A percentile compares a stretch with the other conserved stretches of the same genome.
Evolutionary conservation across 2,113 vertebrate species (phyloP).

Genomic region (Artemisiospiza belli): DNA sequence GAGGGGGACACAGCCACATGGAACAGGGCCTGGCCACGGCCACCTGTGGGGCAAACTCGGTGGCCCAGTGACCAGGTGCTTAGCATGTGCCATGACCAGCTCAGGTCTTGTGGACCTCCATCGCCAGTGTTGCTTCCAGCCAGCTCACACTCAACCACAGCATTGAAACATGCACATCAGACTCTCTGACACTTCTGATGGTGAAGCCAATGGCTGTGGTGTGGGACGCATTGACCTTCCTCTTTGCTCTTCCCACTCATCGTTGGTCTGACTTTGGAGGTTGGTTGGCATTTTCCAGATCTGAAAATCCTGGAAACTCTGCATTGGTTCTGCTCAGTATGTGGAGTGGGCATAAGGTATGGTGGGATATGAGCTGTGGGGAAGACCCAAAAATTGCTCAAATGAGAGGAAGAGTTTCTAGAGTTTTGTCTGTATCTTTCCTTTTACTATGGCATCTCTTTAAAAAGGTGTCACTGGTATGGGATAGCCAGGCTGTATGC

Average conservation of each 20-base stretch:
- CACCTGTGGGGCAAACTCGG: background rate
- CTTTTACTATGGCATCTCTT: background rate
- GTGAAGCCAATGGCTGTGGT: background rate
- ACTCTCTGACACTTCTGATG: background rate
- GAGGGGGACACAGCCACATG: slow-evolving; percentile 56
- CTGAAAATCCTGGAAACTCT: background rate
- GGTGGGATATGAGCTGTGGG: background rate
- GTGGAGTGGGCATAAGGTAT: background rate
- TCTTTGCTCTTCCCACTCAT: fast-evolving
- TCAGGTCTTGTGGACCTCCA: background rate
- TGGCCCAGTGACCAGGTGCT: background rate
- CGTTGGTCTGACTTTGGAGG: fast-evolving
- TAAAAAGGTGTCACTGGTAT: background rate
- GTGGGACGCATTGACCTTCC: background rate
- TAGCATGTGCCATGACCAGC: fast-evolving
- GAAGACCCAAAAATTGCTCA: background rate
- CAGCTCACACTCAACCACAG: background rate
- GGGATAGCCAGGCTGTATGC: background rate
- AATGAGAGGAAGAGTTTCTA: background rate
- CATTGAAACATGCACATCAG: fast-evolving
- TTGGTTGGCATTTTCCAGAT: background rate
- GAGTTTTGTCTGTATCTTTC: background rate
- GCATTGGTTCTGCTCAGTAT: background rate
- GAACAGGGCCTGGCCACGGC: background rate
- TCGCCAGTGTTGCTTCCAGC: background rate